Base-by-base conservation (phyloP, 2,888 invertebrate genomes). In the Drosophila neonasuta region DNA sequence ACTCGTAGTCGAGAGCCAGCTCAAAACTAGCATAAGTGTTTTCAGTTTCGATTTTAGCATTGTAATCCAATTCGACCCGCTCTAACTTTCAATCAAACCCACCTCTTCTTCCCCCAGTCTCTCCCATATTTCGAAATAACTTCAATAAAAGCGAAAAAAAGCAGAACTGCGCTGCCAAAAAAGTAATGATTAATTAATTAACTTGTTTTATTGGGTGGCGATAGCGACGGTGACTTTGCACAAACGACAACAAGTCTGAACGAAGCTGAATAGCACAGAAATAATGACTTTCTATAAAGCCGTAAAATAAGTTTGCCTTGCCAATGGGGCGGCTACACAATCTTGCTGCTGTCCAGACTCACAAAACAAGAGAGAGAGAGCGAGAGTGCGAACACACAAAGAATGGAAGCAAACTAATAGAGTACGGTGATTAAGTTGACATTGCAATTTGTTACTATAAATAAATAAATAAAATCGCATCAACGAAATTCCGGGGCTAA, bases 381-480 rank as follows among this genome's bases (percentile, higher is more conserved):
- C 1, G 24, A 5, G 6, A 30, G 20, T 11, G 13, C 20, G 30
- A 24, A 42, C 10, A 32, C 24, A 50, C 24, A 59, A 46, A 17
- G 48, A 69, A 51, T 39, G 61, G 62, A 54, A 49, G 66, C 56
- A 54, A 80, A 85, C 82, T 82, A 82, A 85, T 80, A 85, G 80
- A 82, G 73, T 79, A 72, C 69, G 80, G 80, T 82, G 83, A 80
- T 83, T 83, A 85, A 77, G 83, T 83, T 83, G 83, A 85, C 80
- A 72, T 73, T 80, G 86, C 80, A 83, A 85, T 83, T 85, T 83
- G 86, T 80, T 83, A 73, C 75, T 73, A 82, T 83, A 85, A 83
- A 83, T 85, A 83, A 83, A 82, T 82, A 85, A 85, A 83, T 80
- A 77, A 85, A 85, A 79, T 80, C 80, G 79, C 77, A 85, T 79